Percentiles rank a stretch among this genome's conserved stretches.
Conservation (phyloP, 2,888 invertebrate species). For the Dysmachus trigonus region DNA sequence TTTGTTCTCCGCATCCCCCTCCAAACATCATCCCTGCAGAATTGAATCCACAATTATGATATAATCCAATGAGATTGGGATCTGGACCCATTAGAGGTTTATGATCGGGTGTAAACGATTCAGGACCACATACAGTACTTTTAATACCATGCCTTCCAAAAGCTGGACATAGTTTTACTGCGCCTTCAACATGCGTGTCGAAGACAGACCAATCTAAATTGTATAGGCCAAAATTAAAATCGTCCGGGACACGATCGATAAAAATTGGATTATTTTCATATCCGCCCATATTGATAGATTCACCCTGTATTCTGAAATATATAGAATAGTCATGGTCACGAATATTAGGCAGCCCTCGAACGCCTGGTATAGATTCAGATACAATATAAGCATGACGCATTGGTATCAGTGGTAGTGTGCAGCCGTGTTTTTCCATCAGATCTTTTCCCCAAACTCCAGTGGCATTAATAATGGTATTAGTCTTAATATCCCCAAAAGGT, state of each 20-base stretch:
- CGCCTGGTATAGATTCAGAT: conserved; percentile 79
- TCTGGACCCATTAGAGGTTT: conserved; percentile 86
- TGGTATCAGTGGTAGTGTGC: conserved; percentile 78
- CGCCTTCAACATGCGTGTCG: conserved; percentile 77
- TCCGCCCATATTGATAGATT: conserved; percentile 84
- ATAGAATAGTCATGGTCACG: conserved; percentile 86
- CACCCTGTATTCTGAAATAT: conserved; percentile 86
- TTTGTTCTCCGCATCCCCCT: conserved; percentile 85
- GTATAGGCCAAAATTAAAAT: conserved; percentile 84
- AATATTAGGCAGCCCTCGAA: conserved; percentile 80
- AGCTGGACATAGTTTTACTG: conserved; percentile 77
- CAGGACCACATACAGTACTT: conserved; percentile 88
- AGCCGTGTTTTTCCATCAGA: conserved; percentile 64
- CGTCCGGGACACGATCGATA: conserved; percentile 77
- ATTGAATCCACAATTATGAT: conserved; percentile 88
- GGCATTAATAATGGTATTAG: conserved; percentile 78
- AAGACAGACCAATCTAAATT: conserved; percentile 90
- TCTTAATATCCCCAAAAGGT: conserved; percentile 74
- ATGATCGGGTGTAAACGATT: conserved; percentile 92
- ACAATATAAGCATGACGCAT: conserved; percentile 92
- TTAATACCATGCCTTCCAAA: conserved; percentile 81
- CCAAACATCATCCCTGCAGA: conserved; percentile 93
- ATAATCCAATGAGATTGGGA: conserved; percentile 74
- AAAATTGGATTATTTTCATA: conserved; percentile 88
- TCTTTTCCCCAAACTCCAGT: conserved; percentile 83